phyloP scores from a whole-genome alignment of 2,113 vertebrate species.

The Oenanthe oenanthe region DNA sequence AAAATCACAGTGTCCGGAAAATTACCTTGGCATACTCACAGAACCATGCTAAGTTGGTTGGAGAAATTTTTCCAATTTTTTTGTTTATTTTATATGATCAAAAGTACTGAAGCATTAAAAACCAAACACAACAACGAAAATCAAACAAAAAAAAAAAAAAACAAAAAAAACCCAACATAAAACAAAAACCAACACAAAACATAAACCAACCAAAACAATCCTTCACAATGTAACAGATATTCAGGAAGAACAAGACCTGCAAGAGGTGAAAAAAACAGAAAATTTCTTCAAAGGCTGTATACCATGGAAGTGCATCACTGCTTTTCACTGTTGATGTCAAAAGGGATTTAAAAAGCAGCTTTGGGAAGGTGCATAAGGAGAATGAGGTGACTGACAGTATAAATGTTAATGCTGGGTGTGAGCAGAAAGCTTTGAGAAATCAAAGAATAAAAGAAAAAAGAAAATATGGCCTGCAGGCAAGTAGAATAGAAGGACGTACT shows the following conservation, averaged over 20 bases:
- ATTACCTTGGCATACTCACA: background rate
- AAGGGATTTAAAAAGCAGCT: slow-evolving; percentile 20
- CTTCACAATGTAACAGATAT: background rate
- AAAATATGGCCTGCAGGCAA: background rate
- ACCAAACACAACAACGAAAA: background rate
- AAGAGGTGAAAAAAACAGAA: background rate
- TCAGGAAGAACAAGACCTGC: background rate
- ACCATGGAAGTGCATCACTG: background rate
- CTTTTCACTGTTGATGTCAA: background rate
- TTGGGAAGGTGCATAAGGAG: background rate
- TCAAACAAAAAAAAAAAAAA: background rate
- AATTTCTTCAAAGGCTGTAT: background rate
- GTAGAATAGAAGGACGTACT: background rate
- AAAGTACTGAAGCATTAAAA: background rate
- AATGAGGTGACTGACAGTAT: background rate
- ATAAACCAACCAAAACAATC: background rate
- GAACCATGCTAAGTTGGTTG: background rate
- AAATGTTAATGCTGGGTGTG: slow-evolving; percentile 33
- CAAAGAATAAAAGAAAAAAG: slow-evolving; percentile 11
- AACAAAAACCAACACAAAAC: background rate
- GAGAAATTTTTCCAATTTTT: accelerated
- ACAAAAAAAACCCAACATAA: too few species aligned
- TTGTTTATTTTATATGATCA: background rate
- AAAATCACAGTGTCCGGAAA: accelerated
- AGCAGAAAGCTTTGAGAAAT: slow-evolving; percentile 32